These are phyloP conservation scores for Epinotia demarniana DNA, from an alignment of 2,888 invertebrate genomes.

Conservation along the genomic window DNA sequence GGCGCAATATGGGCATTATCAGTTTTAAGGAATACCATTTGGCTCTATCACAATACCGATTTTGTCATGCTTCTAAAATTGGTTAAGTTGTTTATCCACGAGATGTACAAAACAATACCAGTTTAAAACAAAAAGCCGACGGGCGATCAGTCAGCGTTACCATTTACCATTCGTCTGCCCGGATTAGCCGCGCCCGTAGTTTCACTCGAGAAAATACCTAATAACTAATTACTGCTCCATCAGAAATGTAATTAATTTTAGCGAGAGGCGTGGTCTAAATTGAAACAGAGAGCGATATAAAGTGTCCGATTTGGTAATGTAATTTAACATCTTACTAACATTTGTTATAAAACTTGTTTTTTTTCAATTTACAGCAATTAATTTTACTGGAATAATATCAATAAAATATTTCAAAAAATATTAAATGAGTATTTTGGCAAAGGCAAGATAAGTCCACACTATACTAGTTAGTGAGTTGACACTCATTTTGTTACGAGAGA, in stretches of 20 bases:
- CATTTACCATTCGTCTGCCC: conserved; percentile 19
- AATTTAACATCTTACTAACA: no score
- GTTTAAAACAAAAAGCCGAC: conserved; percentile 16
- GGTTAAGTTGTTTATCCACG: not conserved
- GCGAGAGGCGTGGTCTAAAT: conserved; percentile 35
- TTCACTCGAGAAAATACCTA: conserved; percentile 44
- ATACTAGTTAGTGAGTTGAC: no score
- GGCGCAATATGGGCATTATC: no score
- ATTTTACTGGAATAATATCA: not conserved
- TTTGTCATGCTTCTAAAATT: not conserved
- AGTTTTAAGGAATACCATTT: no score
- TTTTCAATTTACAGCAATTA: no score
- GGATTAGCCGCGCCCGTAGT: conserved; percentile 27
- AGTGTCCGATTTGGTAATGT: no score
- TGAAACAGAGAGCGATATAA: not conserved
- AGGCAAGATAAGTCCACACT: no score
- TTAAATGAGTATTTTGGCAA: no score
- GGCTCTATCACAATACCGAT: no score
- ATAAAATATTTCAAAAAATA: not conserved
- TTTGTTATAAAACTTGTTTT: no score
- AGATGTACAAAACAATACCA: not conserved
- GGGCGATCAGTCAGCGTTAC: conserved; percentile 27
- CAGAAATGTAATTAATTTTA: conserved; percentile 54
- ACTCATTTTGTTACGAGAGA: no score
- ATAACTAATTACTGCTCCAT: conserved; percentile 53